phyloP scores from a whole-genome alignment of 2,113 vertebrate species.

The Platichthys flesus region DNA sequence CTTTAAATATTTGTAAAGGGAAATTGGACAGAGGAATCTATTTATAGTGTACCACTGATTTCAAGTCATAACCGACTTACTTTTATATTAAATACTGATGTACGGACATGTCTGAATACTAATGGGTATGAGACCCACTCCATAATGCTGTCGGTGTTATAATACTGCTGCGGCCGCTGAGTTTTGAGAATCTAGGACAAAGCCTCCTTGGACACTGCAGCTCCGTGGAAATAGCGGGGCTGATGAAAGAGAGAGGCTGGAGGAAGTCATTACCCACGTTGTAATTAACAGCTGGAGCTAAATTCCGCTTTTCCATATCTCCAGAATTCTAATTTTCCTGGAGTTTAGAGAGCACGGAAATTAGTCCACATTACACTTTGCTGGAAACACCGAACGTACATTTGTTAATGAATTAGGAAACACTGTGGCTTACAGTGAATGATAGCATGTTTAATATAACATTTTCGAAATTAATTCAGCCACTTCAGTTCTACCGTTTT shows the following conservation, averaged over 20 bases:
- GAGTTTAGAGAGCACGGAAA: constrained; percentile 2
- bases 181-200: constrained; percentile 30
- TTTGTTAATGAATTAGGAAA: constrained; percentile 19
- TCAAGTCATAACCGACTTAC: neutral
- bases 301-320: constrained; percentile 43
- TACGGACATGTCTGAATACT: neutral
- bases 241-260: neutral
- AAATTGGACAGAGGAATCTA: too few relatives aligned
- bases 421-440: constrained; percentile 17
- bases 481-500: neutral
- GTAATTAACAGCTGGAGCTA: constrained; percentile 44
- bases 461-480: constrained; percentile 6
- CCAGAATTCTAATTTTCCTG: constrained; percentile 43
- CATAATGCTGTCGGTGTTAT: neutral
- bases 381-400: constrained; percentile 4
- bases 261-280: constrained; percentile 31
- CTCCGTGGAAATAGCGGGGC: neutral
- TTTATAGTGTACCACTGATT: too few relatives aligned
- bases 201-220: constrained; percentile 5
- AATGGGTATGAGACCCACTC: neutral
- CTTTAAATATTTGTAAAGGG: too few relatives aligned
- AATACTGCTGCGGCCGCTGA: neutral
- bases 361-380: neutral
- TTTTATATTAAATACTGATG: neutral
- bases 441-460: neutral